Percentiles rank a stretch among this genome's conserved stretches.
These are phyloP conservation scores for Dolichotis patagonum DNA, from an alignment of 2,113 vertebrate species.

Conservation along the genomic window DNA sequence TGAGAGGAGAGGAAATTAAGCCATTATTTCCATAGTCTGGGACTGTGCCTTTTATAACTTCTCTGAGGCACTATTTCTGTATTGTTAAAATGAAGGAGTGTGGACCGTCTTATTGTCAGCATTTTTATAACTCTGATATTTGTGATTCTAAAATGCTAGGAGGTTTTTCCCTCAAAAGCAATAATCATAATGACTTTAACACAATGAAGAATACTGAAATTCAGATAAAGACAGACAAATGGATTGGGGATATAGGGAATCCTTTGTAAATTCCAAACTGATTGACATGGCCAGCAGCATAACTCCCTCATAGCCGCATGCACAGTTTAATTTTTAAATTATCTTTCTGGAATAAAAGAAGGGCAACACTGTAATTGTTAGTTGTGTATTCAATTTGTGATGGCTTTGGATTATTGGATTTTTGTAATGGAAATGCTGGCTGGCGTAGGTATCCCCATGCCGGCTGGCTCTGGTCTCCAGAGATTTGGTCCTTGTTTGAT, in stretches of 20 bases:
- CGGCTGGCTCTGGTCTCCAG: neutral
- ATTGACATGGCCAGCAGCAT: neutral
- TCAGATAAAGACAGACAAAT: conserved; percentile 27
- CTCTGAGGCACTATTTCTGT: conserved; percentile 21
- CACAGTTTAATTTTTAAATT: conserved; percentile 48
- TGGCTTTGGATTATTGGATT: neutral
- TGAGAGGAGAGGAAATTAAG: conserved; percentile 12
- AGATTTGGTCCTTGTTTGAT: neutral
- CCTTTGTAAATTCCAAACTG: neutral
- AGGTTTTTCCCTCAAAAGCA: conserved; percentile 16
- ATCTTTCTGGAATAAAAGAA: conserved; percentile 24
- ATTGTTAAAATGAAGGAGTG: neutral
- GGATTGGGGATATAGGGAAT: neutral
- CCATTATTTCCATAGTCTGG: neutral
- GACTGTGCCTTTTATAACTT: conserved; percentile 14
- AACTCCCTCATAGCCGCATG: neutral
- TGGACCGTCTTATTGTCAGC: neutral
- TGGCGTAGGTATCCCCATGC: neutral
- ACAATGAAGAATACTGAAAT: conserved; percentile 18
- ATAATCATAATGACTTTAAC: neutral
- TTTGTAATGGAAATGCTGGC: neutral
- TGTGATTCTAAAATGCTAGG: conserved; percentile 19
- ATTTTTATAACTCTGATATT: conserved; percentile 22
- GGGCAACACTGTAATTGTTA: conserved; percentile 21
- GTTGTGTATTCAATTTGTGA: conserved; percentile 11